phyloP scores from a whole-genome alignment of 2,888 invertebrate species.

The Leptothorax acervorum region DNA sequence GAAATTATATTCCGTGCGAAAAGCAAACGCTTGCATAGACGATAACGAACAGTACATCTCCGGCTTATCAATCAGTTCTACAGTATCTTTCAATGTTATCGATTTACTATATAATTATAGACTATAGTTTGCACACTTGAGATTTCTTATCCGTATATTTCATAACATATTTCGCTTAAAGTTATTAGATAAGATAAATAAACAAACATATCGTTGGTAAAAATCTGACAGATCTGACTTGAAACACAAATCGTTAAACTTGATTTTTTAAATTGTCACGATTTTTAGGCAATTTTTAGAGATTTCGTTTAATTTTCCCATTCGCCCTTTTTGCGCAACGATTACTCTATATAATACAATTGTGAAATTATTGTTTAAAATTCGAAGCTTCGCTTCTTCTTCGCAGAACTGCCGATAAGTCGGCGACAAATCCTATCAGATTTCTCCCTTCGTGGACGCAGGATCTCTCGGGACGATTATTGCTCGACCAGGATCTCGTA shows the following conservation, averaged over 20 bases:
- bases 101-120: conserved; percentile 47
- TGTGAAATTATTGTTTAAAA: conserved; percentile 1
- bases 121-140: conserved; percentile 72
- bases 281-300: not conserved
- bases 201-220: not conserved
- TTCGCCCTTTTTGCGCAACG: not conserved
- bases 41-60: conserved; percentile 13
- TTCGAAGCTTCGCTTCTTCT: conserved; percentile 4
- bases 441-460: not conserved
- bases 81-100: conserved; percentile 16
- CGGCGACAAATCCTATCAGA: conserved; percentile 37
- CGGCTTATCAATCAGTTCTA: conserved; percentile 58
- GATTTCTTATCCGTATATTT: conserved; percentile 44
- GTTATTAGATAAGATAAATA: not conserved
- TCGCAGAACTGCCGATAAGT: conserved; percentile 58
- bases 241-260: not conserved
- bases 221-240: not conserved
- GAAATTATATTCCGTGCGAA: conserved; percentile 59
- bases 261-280: not conserved
- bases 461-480: conserved; percentile 65
- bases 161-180: not conserved
- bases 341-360: conserved; percentile 7
- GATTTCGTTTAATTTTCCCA: not conserved
- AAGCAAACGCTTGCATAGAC: conserved; percentile 52
- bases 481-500: conserved; percentile 91